Percentiles rank a stretch among this genome's conserved stretches.
phyloP scores from a whole-genome alignment of 2,797 vertebrate species.

The Fratercula arctica region DNA sequence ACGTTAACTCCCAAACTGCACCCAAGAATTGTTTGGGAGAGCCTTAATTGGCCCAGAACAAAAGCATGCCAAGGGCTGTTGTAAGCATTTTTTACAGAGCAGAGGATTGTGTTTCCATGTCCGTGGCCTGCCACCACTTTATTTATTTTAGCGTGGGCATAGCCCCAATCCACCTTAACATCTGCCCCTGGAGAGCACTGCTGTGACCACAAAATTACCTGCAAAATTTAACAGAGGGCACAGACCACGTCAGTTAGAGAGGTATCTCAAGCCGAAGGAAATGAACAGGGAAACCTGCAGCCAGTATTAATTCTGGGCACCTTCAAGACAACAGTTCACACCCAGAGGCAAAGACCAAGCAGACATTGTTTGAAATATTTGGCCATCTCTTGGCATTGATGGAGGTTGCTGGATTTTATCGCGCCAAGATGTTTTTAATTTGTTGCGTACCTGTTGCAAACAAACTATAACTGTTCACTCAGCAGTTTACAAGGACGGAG shows the following conservation, averaged over 20 bases:
- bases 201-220: background rate
- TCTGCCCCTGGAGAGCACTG: background rate
- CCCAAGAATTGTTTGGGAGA: background rate
- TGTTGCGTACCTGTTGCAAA: background rate
- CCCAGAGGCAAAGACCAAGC: background rate
- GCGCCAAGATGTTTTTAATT: background rate
- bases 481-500: background rate
- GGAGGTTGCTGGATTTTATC: background rate
- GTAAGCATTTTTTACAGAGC: background rate
- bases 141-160: background rate
- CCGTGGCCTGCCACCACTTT: background rate
- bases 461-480: background rate
- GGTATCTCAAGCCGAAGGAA: background rate
- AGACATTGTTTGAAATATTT: background rate
- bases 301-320: background rate
- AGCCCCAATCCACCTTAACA: rapidly evolving
- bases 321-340: background rate
- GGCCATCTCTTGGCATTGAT: background rate
- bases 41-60: background rate
- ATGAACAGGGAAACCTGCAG: background rate
- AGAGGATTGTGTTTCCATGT: background rate
- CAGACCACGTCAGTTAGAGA: background rate
- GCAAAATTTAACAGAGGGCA: background rate
- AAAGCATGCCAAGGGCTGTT: background rate
- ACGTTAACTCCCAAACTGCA: background rate